Conservation (phyloP, 2,113 vertebrate species). For the Esox niger region DNA sequence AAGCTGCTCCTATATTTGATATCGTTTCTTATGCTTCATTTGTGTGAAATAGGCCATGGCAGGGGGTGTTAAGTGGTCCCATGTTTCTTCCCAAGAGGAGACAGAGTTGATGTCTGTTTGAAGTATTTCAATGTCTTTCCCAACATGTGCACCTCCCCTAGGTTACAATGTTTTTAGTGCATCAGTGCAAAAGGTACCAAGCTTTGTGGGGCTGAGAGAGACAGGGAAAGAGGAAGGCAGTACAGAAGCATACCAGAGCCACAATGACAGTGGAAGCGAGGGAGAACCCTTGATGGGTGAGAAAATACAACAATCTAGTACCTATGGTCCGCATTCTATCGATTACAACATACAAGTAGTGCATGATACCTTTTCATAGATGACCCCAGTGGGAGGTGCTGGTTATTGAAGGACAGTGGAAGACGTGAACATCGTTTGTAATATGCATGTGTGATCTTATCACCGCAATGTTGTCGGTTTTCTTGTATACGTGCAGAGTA, state of each 20-base stretch:
- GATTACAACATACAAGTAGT: neutral
- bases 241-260: neutral
- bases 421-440: neutral
- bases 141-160: conserved; percentile 44
- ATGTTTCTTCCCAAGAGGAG: neutral
- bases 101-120: conserved; percentile 33
- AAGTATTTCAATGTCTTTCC: conserved; percentile 53
- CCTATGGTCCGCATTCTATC: neutral
- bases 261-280: neutral
- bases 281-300: neutral
- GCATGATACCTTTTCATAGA: neutral
- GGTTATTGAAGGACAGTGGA: too few species aligned
- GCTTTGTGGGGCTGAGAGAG: neutral
- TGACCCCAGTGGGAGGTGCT: neutral
- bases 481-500: neutral
- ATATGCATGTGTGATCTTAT: too few species aligned
- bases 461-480: neutral
- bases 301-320: neutral
- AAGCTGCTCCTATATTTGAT: conserved; percentile 24
- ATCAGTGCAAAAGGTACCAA: neutral
- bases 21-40: conserved; percentile 52
- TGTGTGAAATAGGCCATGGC: conserved; percentile 32
- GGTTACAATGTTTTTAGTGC: conserved; percentile 14
- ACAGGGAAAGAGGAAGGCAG: conserved; percentile 3
- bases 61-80: neutral